phyloP scores from a whole-genome alignment of 2,113 vertebrate species.

The Psilopsiagon aurifrons region DNA sequence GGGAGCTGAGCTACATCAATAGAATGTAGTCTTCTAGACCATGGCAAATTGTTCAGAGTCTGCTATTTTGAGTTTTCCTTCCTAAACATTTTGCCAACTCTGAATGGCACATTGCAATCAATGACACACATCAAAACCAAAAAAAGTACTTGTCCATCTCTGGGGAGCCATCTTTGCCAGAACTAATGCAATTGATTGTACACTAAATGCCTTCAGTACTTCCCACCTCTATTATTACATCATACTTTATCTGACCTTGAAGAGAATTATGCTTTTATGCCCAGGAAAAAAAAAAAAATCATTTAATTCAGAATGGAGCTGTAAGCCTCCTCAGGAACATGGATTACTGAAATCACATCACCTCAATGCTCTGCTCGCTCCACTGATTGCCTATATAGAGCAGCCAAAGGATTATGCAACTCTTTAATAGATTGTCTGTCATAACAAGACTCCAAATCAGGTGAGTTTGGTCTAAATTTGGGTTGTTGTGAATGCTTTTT shows the following conservation, averaged over 20 bases:
- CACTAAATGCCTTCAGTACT: background rate
- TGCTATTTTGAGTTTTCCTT: background rate
- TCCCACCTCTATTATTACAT: background rate
- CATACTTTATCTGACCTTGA: slow-evolving; percentile 40
- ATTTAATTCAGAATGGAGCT: background rate
- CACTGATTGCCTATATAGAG: background rate
- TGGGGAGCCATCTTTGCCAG: background rate
- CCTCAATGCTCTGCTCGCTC: slow-evolving; percentile 24
- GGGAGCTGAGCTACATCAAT: background rate
- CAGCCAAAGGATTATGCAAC: slow-evolving; percentile 41
- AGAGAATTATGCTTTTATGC: slow-evolving; percentile 31
- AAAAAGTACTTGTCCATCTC: background rate
- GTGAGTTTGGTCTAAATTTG: slow-evolving; percentile 24
- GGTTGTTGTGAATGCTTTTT: slow-evolving; percentile 2
- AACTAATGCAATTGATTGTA: background rate
- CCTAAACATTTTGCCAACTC: background rate
- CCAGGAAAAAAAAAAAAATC: background rate
- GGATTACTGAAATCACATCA: slow-evolving; percentile 53
- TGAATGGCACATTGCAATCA: background rate
- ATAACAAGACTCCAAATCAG: background rate
- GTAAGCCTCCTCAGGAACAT: slow-evolving; percentile 15
- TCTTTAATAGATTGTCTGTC: background rate
- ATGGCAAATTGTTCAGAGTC: background rate
- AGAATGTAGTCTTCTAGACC: background rate
- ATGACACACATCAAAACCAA: background rate